Evolutionary conservation across 1,140 invertebrate genomes (phyloP).

Genomic region (Scaptomyza pallida): DNA sequence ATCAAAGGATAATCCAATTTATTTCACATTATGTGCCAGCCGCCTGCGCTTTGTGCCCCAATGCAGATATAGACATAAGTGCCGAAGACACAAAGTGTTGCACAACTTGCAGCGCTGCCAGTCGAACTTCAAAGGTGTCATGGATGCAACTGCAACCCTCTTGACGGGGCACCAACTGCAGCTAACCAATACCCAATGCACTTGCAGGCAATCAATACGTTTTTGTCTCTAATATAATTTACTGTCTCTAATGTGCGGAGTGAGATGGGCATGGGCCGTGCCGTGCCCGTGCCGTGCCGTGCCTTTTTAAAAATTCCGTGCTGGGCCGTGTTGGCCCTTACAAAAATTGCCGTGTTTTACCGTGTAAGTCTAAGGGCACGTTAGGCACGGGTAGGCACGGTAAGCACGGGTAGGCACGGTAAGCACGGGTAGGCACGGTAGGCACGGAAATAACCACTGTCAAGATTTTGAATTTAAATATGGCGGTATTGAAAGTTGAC

Average conservation of each 20-base stretch:
- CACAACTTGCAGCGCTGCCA: conserved; percentile 12
- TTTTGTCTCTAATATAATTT: conserved; percentile 81
- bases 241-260: conserved; percentile 64
- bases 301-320: no score
- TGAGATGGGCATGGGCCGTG: no score
- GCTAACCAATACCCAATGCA: conserved; percentile 27
- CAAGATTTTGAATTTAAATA: no score
- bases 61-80: conserved; percentile 10
- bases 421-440: no score
- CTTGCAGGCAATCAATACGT: conserved; percentile 77
- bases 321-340: no score
- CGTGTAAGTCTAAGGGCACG: no score
- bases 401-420: no score
- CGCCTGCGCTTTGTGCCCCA: conserved; percentile 47
- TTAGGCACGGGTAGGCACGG: no score
- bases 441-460: no score
- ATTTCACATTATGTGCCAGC: conserved; percentile 66
- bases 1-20: conserved; percentile 84
- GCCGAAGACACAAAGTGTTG: conserved; percentile 30
- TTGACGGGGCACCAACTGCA: conserved; percentile 22
- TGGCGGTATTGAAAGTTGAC: no score
- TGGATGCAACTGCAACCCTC: conserved; percentile 8
- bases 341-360: no score
- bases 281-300: no score
- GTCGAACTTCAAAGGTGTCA: conserved; percentile 51